A percentile compares a stretch with the other conserved stretches of the same genome.
Evolutionary conservation across 2,113 vertebrate species (phyloP).

Genomic region (Aegypius monachus): DNA sequence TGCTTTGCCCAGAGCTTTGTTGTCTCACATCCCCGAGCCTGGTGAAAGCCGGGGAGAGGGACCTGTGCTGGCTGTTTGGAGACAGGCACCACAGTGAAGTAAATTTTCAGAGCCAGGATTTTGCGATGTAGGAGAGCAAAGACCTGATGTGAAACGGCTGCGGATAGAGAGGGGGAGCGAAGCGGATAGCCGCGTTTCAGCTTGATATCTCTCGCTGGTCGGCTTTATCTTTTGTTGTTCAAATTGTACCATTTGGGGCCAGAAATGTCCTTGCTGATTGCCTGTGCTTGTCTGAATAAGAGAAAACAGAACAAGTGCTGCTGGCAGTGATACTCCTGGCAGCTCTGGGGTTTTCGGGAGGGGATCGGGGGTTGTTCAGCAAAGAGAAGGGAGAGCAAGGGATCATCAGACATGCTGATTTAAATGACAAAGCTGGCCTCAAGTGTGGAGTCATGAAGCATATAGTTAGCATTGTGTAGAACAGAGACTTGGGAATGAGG

Average conservation of each 20-base stretch:
- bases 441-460: not conserved
- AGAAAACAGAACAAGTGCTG: not conserved
- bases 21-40: not conserved
- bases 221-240: not conserved
- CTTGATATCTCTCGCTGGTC: not conserved
- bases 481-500: not conserved
- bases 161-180: not conserved
- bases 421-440: not conserved
- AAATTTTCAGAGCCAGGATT: not conserved
- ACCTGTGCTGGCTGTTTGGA: not conserved
- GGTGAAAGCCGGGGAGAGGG: not conserved
- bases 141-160: not conserved
- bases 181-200: not conserved
- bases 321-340: not conserved
- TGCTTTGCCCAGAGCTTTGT: not conserved
- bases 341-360: not conserved
- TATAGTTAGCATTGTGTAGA: not conserved
- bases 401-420: not conserved
- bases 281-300: not conserved
- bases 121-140: not conserved
- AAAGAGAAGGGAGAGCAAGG: not conserved
- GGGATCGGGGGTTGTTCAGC: not conserved
- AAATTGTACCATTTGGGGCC: fast-evolving
- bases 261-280: not conserved
- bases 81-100: not conserved